These are phyloP conservation scores for Holothuria scabra DNA, from an alignment of 53 echinoderm and acorn worm genomes.

Conservation along the genomic window DNA sequence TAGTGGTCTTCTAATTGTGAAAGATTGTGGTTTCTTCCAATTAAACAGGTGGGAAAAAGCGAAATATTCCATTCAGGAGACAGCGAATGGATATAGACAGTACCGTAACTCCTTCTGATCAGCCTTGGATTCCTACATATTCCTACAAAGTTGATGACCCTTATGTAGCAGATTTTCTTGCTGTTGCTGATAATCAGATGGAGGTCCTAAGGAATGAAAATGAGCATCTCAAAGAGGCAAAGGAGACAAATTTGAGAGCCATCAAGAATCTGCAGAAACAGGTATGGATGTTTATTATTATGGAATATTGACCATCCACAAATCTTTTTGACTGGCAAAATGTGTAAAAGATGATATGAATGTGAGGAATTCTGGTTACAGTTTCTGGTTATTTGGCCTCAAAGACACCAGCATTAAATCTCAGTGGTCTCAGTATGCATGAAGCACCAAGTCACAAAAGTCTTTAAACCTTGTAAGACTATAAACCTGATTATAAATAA, in stretches of 20 bases:
- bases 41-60: conserved; percentile 81
- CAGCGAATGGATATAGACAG: conserved; percentile 97
- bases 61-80: conserved; percentile 91
- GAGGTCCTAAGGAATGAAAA: conserved; percentile 69
- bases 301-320: too few relatives aligned
- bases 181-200: conserved; percentile 83
- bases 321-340: too few relatives aligned
- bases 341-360: too few relatives aligned
- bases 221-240: conserved; percentile 58
- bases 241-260: conserved; percentile 74
- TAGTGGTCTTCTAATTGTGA: too few relatives aligned
- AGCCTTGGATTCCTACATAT: conserved; percentile 5
- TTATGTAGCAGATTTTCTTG: conserved; percentile 83
- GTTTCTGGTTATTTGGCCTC: too few relatives aligned
- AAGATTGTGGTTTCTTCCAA: background rate
- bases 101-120: conserved; percentile 66
- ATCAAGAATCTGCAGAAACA: conserved; percentile 86
- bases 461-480: too few relatives aligned
- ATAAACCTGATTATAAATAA: too few relatives aligned
- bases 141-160: conserved; percentile 67
- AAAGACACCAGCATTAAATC: too few relatives aligned
- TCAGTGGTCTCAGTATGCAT: too few relatives aligned
- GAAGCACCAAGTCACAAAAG: too few relatives aligned
- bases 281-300: conserved; percentile 56
- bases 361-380: too few relatives aligned